Conservation (phyloP, 2,797 vertebrate species). For the Bradypodion pumilum region DNA sequence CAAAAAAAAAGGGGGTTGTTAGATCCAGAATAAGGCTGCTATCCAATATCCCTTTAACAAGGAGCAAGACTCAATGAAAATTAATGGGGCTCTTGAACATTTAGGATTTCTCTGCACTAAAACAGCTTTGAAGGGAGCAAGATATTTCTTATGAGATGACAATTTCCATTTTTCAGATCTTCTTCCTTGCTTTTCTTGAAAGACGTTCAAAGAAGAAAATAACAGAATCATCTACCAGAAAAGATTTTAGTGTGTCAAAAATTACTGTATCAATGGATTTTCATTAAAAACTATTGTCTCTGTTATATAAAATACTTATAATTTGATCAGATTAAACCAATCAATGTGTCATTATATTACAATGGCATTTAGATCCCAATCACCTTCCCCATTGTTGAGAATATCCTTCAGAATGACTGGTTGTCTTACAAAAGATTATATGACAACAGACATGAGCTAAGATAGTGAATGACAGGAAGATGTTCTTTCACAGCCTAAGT, state of each 20-base stretch:
- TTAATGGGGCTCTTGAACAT: not conserved
- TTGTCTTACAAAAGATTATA: not conserved
- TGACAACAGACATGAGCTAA: not conserved
- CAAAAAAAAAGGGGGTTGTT: too few species aligned
- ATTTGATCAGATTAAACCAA: constrained; percentile 27
- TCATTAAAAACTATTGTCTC: constrained; percentile 45
- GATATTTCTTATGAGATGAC: not conserved
- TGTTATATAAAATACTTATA: constrained; percentile 15
- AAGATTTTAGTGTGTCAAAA: constrained; percentile 32
- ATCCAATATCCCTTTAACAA: too few species aligned
- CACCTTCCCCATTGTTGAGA: constrained; percentile 16
- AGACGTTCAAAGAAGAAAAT: constrained; percentile 25
- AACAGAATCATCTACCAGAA: constrained; percentile 5
- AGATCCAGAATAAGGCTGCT: too few species aligned
- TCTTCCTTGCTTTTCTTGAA: not conserved
- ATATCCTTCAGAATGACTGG: not conserved
- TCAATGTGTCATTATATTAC: constrained; percentile 13
- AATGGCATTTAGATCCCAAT: constrained; percentile 36
- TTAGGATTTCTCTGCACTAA: not conserved
- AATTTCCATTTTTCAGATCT: not conserved
- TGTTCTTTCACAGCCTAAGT: not conserved
- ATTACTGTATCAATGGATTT: constrained; percentile 53
- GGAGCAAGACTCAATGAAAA: too few species aligned
- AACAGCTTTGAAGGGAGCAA: not conserved
- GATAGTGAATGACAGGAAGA: not conserved